phyloP scores from a whole-genome alignment of 2,113 vertebrate genomes.

The Sceloporus tristichus region DNA sequence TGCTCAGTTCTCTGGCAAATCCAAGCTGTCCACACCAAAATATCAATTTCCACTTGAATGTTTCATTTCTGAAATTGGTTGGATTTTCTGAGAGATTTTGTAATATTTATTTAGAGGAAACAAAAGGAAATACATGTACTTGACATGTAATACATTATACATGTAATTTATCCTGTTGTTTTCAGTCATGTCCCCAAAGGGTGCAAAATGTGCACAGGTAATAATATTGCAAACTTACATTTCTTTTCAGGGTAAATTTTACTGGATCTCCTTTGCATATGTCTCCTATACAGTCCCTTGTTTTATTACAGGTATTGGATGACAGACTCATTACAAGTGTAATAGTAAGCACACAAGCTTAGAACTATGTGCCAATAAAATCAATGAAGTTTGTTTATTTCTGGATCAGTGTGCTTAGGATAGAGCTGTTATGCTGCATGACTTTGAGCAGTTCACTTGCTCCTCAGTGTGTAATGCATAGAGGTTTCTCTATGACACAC shows the following conservation, averaged over 20 bases:
- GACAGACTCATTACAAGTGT: not conserved
- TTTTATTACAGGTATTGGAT: too few species aligned
- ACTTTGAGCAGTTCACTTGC: not conserved
- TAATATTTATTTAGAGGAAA: not conserved
- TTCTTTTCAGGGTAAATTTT: not conserved
- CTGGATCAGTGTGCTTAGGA: not conserved
- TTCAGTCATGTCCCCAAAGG: not conserved
- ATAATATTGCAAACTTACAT: not conserved
- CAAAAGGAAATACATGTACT: not conserved
- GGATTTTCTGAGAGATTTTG: not conserved
- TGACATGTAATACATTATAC: too few species aligned
- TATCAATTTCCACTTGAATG: constrained; percentile 14
- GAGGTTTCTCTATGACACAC: not conserved
- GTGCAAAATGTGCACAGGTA: not conserved
- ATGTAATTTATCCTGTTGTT: too few species aligned
- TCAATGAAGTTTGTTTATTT: not conserved
- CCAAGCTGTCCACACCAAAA: not conserved
- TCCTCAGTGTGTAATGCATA: not conserved
- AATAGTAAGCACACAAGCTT: not conserved
- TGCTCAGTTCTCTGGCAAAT: not conserved
- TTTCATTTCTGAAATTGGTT: not conserved
- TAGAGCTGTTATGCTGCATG: not conserved
- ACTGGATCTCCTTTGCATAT: not conserved
- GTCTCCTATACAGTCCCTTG: not conserved
- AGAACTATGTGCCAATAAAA: not conserved